These are phyloP conservation scores for Phorcus lineatus DNA, from an alignment of 2,888 invertebrate species.

Conservation along the genomic window DNA sequence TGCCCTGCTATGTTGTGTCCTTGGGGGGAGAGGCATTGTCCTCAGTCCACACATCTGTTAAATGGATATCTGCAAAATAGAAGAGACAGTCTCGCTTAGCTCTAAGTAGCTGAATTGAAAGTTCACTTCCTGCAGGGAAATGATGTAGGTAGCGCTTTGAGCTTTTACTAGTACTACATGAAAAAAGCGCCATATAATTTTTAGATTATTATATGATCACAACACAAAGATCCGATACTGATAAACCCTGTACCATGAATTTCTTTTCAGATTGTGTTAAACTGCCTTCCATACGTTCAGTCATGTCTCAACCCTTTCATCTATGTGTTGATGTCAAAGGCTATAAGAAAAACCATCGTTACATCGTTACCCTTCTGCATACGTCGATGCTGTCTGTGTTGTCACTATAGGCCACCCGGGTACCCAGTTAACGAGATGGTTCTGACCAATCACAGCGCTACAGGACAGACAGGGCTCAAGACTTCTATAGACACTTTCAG, in stretches of 20 bases:
- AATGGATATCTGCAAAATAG: too few species aligned
- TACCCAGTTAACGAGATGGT: slow-evolving; percentile 42
- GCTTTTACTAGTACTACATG: too few species aligned
- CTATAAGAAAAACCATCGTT: slow-evolving; percentile 46
- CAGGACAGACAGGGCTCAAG: slow-evolving; percentile 32
- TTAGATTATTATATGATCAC: too few species aligned
- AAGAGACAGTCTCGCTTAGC: too few species aligned
- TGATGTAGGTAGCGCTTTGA: too few species aligned
- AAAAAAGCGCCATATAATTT: too few species aligned
- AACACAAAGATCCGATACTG: background rate
- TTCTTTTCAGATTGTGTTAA: slow-evolving; percentile 53
- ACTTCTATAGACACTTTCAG: slow-evolving; percentile 36
- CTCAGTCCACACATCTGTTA: too few species aligned
- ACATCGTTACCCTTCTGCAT: slow-evolving; percentile 31
- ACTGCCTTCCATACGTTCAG: slow-evolving; percentile 64
- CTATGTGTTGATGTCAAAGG: slow-evolving; percentile 65
- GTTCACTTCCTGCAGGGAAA: too few species aligned
- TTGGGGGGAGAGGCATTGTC: too few species aligned
- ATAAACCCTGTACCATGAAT: background rate
- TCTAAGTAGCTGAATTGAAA: too few species aligned
- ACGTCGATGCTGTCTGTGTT: slow-evolving; percentile 22
- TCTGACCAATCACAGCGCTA: slow-evolving; percentile 39
- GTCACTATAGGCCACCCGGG: slow-evolving; percentile 22
- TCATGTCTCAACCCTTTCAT: slow-evolving; percentile 66
- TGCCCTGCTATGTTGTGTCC: too few species aligned